Conservation (phyloP, 2,888 invertebrate species). For the Lymantria monacha region DNA sequence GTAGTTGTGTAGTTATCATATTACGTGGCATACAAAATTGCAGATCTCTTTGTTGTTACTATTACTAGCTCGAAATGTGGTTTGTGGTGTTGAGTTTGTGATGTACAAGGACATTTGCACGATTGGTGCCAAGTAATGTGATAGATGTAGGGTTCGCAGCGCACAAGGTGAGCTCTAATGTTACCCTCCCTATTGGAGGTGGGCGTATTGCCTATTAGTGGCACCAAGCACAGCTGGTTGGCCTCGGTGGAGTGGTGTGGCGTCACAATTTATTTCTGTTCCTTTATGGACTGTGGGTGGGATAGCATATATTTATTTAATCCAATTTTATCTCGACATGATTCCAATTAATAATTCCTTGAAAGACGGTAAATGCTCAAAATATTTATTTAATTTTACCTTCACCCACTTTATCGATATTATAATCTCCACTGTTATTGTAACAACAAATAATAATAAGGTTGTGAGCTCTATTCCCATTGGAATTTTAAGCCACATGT, state of each 20-base stretch:
- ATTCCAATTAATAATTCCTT: slow-evolving; percentile 53
- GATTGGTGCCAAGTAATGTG: slow-evolving; percentile 52
- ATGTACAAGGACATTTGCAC: slow-evolving; percentile 38
- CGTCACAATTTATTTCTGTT: slow-evolving; percentile 53
- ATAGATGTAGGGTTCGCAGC: slow-evolving; percentile 76
- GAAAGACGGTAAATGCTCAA: slow-evolving; percentile 61
- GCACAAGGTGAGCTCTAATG: slow-evolving; percentile 81
- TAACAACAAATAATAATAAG: slow-evolving; percentile 71
- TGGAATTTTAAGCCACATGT: slow-evolving; percentile 81
- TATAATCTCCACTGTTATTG: slow-evolving; percentile 65
- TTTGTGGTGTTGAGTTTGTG: slow-evolving; percentile 10
- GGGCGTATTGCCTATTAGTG: slow-evolving; percentile 81
- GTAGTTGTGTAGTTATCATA: slow-evolving; percentile 76
- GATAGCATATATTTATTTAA: slow-evolving; percentile 29
- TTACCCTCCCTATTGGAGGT: slow-evolving; percentile 82
- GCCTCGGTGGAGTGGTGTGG: slow-evolving; percentile 65
- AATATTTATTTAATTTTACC: slow-evolving; percentile 35
- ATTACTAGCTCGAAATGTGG: slow-evolving; percentile 18
- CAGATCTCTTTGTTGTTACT: slow-evolving; percentile 33
- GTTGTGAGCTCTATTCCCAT: slow-evolving; percentile 82
- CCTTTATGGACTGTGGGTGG: slow-evolving; percentile 54
- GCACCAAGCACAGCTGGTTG: slow-evolving; percentile 78
- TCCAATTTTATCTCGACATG: slow-evolving; percentile 38
- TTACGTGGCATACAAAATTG: slow-evolving; percentile 57
- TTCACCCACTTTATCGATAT: slow-evolving; percentile 59